phyloP scores from a whole-genome alignment of 1,140 invertebrate species.

The Drosophila truncata region DNA sequence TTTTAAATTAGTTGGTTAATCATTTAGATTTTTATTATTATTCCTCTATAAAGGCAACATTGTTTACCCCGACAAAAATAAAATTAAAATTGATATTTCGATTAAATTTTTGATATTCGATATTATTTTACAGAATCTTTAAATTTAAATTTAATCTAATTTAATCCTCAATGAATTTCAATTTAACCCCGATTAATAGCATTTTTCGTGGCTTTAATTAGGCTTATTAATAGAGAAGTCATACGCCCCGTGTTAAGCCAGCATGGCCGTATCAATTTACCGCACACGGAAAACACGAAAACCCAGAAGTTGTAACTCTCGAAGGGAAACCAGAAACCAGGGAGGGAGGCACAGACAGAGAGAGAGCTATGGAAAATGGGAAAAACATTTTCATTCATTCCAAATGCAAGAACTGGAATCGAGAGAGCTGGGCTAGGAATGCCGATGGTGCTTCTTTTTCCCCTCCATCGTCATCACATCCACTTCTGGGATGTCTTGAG shows the following conservation, averaged over 20 bases:
- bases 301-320: conserved; percentile 54
- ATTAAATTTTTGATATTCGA: conserved; percentile 17
- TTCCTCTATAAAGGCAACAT: too few relatives aligned
- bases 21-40: background rate
- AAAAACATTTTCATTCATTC: conserved; percentile 75
- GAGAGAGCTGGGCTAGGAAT: conserved; percentile 28
- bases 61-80: background rate
- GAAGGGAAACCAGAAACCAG: conserved; percentile 19
- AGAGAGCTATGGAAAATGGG: conserved; percentile 8
- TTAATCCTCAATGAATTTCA: conserved; percentile 33
- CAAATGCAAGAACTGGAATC: conserved; percentile 60
- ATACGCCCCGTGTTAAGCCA: conserved; percentile 41
- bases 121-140: conserved; percentile 1
- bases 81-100: background rate
- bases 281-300: conserved; percentile 45
- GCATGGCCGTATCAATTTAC: conserved; percentile 72
- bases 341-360: background rate
- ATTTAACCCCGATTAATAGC: conserved; percentile 30
- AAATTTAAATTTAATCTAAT: conserved; percentile 25
- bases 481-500: conserved; percentile 64
- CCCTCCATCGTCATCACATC: conserved; percentile 36
- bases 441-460: conserved; percentile 39
- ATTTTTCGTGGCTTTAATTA: conserved; percentile 46
- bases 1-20: background rate
- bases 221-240: conserved; percentile 62